Conservation (phyloP, 2,113 vertebrate species). For the Microcebus jonahi region DNA sequence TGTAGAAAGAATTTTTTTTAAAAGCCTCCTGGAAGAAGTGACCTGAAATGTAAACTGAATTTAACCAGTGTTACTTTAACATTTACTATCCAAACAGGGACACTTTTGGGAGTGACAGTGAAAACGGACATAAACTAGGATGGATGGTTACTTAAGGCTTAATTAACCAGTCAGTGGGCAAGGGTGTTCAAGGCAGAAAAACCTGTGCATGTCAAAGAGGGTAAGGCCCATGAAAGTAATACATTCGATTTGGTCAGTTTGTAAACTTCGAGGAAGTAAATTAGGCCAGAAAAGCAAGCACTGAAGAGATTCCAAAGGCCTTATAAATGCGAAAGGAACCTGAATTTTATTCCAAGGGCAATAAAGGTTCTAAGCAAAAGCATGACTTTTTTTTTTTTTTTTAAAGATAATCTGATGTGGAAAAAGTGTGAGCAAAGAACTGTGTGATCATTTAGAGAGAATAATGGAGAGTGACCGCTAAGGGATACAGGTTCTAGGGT, state of each 20-base stretch:
- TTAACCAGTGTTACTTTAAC: neutral
- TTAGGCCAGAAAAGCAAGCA: neutral
- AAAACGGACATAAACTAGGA: neutral
- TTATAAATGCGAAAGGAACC: neutral
- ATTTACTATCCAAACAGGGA: neutral
- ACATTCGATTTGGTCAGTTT: neutral
- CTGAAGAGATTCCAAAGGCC: neutral
- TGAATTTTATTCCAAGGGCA: neutral
- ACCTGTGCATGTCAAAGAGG: neutral
- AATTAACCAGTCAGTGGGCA: neutral
- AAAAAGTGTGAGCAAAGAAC: neutral
- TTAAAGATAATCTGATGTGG: neutral
- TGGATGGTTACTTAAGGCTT: neutral
- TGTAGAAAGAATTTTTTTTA: neutral
- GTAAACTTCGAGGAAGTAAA: neutral
- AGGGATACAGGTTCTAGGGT: neutral
- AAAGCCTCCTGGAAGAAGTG: neutral
- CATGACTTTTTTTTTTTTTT: neutral
- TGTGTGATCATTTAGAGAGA: neutral
- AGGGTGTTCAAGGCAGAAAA: neutral
- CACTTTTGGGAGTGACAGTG: neutral
- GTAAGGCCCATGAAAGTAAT: neutral
- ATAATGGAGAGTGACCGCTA: neutral
- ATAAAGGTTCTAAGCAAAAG: neutral
- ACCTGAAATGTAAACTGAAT: neutral